These are phyloP conservation scores for Piprites chloris DNA, from an alignment of 2,113 vertebrate genomes.

Conservation along the genomic window DNA sequence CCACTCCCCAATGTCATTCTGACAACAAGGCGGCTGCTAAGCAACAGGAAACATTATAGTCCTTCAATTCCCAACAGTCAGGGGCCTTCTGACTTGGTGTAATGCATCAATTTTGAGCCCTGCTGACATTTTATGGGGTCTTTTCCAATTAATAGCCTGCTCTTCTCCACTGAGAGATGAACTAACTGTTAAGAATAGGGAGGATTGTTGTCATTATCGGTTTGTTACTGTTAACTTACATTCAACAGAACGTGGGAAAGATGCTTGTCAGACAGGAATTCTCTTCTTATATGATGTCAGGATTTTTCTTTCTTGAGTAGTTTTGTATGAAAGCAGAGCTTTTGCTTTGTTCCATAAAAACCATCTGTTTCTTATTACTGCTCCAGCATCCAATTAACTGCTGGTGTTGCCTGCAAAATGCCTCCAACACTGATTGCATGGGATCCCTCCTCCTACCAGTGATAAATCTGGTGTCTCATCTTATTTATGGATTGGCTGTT, in stretches of 20 bases:
- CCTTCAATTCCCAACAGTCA: neutral
- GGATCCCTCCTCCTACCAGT: neutral
- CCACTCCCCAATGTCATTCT: neutral
- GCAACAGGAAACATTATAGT: neutral
- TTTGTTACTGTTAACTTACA: neutral
- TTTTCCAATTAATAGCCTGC: neutral
- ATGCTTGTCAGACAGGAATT: neutral
- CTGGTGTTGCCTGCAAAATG: neutral
- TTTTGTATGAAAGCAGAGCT: neutral
- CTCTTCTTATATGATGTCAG: neutral
- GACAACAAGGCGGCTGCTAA: slow-evolving; percentile 20
- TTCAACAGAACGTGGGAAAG: neutral
- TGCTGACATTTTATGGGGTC: neutral
- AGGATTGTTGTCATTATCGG: neutral
- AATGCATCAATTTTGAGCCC: neutral
- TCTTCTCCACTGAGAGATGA: neutral
- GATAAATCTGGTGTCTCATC: neutral
- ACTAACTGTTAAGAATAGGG: neutral
- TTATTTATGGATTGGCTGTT: slow-evolving; percentile 7
- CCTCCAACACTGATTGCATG: neutral
- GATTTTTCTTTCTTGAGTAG: neutral
- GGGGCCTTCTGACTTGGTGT: slow-evolving; percentile 12
- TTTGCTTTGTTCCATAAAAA: neutral
- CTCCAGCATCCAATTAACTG: neutral
- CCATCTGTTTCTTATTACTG: slow-evolving; percentile 48